phyloP scores from a whole-genome alignment of 2,888 invertebrate species.

The Diarsia dahlii region DNA sequence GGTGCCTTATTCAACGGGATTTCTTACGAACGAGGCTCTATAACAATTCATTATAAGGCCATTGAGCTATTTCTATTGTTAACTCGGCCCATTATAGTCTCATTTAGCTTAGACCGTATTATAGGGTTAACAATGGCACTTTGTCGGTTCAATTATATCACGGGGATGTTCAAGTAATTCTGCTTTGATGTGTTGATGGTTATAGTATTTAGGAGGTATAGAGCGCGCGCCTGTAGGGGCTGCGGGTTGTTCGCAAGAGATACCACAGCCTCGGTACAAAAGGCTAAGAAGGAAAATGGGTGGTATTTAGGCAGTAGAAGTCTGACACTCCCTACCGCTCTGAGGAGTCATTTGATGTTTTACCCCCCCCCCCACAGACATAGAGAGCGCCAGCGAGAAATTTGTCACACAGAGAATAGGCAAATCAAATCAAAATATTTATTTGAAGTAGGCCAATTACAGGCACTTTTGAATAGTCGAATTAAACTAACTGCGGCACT shows the following conservation, averaged over 20 bases:
- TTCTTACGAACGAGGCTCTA: constrained; percentile 80
- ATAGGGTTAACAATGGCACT: constrained; percentile 72
- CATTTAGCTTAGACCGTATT: constrained; percentile 79
- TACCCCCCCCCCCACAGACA: no score
- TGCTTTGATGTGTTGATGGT: constrained; percentile 44
- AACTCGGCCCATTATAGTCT: constrained; percentile 79
- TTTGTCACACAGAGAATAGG: not conserved
- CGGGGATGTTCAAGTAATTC: constrained; percentile 64
- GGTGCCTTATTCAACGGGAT: constrained; percentile 83
- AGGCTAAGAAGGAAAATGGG: no score
- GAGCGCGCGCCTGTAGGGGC: constrained; percentile 1
- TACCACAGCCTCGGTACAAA: no score
- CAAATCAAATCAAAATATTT: no score
- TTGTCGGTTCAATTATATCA: constrained; percentile 74
- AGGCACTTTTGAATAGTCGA: no score
- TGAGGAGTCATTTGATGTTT: no score
- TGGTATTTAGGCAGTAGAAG: no score
- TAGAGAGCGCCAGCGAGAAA: not conserved
- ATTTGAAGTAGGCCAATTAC: no score
- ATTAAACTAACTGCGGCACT: no score
- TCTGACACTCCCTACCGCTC: no score
- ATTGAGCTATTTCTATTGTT: constrained; percentile 84
- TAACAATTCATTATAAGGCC: constrained; percentile 87
- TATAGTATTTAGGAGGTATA: constrained; percentile 20
- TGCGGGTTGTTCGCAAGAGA: not conserved